phyloP scores from a whole-genome alignment of 1,140 invertebrate genomes.

The Drosophila hydei region DNA sequence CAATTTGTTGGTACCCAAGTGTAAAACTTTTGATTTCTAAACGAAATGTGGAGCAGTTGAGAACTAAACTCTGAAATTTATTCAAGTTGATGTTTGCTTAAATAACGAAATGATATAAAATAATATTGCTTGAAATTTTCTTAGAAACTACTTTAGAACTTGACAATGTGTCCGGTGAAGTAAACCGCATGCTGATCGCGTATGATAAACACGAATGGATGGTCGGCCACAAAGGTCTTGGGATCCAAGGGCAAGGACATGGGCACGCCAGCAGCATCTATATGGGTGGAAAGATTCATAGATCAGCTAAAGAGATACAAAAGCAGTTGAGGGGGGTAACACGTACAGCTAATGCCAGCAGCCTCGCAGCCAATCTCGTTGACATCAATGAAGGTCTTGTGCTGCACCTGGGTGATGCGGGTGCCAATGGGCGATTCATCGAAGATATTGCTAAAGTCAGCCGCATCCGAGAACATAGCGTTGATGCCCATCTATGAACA shows the following conservation, averaged over 20 bases:
- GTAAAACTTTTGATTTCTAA: conserved; percentile 9
- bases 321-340: no score
- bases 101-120: conserved; percentile 14
- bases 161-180: conserved; percentile 80
- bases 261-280: conserved; percentile 78
- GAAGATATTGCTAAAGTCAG: conserved; percentile 80
- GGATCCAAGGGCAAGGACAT: conserved; percentile 79
- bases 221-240: conserved; percentile 81
- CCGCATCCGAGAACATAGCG: conserved; percentile 75
- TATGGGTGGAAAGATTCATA: not conserved
- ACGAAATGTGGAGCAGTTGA: not conserved
- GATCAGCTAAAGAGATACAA: not conserved
- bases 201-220: conserved; percentile 82
- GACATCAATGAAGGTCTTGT: conserved; percentile 91
- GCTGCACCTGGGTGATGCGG: conserved; percentile 86
- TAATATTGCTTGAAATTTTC: no score
- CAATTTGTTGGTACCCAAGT: not conserved
- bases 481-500: conserved; percentile 69
- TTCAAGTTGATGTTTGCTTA: conserved; percentile 17
- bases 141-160: conserved; percentile 53
- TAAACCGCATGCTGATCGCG: conserved; percentile 77
- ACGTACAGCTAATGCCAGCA: conserved; percentile 85
- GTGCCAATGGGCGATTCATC: conserved; percentile 73
- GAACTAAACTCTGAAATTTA: not conserved
- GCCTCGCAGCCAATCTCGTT: conserved; percentile 92